These are phyloP conservation scores for Pectinophora gossypiella DNA, from an alignment of 1,140 invertebrate genomes.

Conservation along the genomic window DNA sequence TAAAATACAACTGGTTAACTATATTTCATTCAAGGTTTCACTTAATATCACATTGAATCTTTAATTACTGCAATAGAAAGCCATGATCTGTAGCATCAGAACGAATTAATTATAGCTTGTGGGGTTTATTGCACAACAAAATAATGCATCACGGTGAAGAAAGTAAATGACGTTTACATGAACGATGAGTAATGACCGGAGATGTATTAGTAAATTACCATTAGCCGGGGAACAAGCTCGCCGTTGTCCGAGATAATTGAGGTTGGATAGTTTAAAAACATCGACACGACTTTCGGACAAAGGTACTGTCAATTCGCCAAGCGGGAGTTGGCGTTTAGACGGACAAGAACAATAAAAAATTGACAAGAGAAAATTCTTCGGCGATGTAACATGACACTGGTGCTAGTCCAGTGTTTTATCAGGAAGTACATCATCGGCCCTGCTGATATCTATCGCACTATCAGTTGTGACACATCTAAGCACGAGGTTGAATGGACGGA, in stretches of 20 bases:
- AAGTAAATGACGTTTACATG: constrained; percentile 39
- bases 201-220: constrained; percentile 56
- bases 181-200: constrained; percentile 38
- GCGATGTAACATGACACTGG: neutral
- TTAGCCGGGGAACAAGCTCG: constrained; percentile 44
- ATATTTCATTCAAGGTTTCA: neutral
- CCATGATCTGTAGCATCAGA: constrained; percentile 15
- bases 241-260: constrained; percentile 53
- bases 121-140: constrained; percentile 21
- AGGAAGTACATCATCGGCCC: neutral
- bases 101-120: constrained; percentile 36
- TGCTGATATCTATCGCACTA: neutral
- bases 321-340: constrained; percentile 18
- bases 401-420: neutral
- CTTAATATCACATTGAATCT: constrained; percentile 8
- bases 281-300: constrained; percentile 48
- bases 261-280: constrained; percentile 51
- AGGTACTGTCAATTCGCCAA: constrained; percentile 42
- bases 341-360: constrained; percentile 38
- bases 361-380: constrained; percentile 32
- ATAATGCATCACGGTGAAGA: constrained; percentile 31
- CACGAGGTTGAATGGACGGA: neutral
- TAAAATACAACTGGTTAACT: no score
- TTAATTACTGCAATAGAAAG: constrained; percentile 16
- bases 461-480: neutral